These are phyloP conservation scores for Mesocricetus auratus DNA, from an alignment of 2,113 vertebrate species.

Conservation along the genomic window DNA sequence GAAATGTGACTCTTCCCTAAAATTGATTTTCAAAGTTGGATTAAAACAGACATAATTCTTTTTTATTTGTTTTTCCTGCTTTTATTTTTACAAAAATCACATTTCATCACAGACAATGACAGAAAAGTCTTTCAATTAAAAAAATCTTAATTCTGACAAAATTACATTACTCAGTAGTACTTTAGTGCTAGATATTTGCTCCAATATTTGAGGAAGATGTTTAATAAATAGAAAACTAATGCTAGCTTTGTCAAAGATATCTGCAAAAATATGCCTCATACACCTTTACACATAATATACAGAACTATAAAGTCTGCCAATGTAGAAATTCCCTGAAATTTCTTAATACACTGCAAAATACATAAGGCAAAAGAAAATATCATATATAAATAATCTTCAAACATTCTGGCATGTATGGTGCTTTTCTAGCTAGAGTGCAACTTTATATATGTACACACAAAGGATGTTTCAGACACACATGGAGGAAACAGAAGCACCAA, in stretches of 20 bases:
- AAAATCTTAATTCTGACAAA: conserved; percentile 11
- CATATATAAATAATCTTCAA: conserved; percentile 68
- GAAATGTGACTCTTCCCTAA: not conserved
- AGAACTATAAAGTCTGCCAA: conserved; percentile 77
- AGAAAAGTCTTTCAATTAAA: conserved; percentile 9
- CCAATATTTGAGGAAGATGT: conserved; percentile 39
- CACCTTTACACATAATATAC: conserved; percentile 80
- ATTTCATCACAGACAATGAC: no score
- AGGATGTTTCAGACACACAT: conserved; percentile 62
- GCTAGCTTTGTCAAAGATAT: conserved; percentile 66
- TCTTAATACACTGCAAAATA: conserved; percentile 78
- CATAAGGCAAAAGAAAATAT: conserved; percentile 74
- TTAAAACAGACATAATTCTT: no score
- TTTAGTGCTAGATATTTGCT: not conserved
- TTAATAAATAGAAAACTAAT: conserved; percentile 67
- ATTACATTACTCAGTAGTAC: conserved; percentile 20
- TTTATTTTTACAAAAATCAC: no score
- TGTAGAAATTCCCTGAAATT: conserved; percentile 66
- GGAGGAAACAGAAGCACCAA: conserved; percentile 2
- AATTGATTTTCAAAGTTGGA: not conserved
- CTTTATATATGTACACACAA: conserved; percentile 64
- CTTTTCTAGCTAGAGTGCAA: conserved; percentile 12
- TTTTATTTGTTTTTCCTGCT: no score
- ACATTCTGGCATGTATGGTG: conserved; percentile 44
- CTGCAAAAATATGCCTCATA: conserved; percentile 76